Evolutionary conservation across 2,888 invertebrate genomes (phyloP).

Genomic region (Branchellion lobata): DNA sequence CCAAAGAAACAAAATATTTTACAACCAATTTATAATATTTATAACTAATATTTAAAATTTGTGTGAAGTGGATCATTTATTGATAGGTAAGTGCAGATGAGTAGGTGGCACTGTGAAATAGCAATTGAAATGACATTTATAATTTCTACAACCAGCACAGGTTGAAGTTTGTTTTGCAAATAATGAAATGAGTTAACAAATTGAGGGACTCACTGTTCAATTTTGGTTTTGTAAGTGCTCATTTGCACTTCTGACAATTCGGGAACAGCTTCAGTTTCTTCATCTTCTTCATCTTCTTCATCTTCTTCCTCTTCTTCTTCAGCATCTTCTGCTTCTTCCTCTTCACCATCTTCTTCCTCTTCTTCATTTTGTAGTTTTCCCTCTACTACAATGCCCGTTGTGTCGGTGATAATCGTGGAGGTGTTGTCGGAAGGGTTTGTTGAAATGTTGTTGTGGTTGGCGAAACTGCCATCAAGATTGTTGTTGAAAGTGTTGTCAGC

Average conservation of each 20-base stretch:
- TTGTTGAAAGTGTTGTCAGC: background rate
- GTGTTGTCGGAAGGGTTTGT: too few species aligned
- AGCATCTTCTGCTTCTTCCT: background rate
- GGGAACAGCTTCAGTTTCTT: background rate
- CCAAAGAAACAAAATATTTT: too few species aligned
- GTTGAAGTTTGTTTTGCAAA: background rate
- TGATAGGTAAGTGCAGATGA: too few species aligned
- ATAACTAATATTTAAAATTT: too few species aligned
- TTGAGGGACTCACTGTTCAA: conserved; percentile 23
- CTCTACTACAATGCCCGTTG: background rate
- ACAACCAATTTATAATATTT: too few species aligned
- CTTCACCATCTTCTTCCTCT: background rate
- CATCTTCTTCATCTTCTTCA: conserved; percentile 19
- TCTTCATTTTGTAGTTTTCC: background rate
- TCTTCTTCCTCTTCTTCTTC: conserved; percentile 16
- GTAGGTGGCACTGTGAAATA: too few species aligned
- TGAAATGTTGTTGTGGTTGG: too few species aligned
- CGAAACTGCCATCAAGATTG: too few species aligned
- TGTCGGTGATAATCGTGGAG: background rate
- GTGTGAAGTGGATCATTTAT: too few species aligned
- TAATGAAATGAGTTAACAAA: background rate
- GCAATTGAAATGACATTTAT: too few species aligned
- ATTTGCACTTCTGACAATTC: conserved; percentile 27
- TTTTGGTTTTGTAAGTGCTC: conserved; percentile 32
- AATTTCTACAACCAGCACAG: too few species aligned